Conservation (phyloP, 1,140 invertebrate species). For the Drosophila pachea region DNA sequence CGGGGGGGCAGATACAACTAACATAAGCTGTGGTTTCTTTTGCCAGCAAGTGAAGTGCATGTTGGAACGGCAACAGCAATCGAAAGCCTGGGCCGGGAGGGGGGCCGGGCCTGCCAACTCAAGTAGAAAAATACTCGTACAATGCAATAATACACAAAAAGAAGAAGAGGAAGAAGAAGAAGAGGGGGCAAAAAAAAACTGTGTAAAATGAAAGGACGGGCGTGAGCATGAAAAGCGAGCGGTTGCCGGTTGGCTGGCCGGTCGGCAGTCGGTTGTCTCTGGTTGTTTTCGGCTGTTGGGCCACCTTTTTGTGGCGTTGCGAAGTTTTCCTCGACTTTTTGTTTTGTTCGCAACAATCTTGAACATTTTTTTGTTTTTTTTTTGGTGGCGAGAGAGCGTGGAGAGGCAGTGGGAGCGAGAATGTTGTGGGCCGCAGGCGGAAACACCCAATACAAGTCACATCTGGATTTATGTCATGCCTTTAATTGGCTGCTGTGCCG, state of each 20-base stretch:
- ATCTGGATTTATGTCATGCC: slow-evolving; percentile 79
- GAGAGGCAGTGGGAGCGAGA: slow-evolving; percentile 46
- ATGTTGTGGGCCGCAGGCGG: slow-evolving; percentile 75
- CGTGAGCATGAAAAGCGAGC: slow-evolving; percentile 70
- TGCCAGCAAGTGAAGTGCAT: slow-evolving; percentile 60
- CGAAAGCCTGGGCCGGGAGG: slow-evolving; percentile 22
- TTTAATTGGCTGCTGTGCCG: slow-evolving; percentile 78
- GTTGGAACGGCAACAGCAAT: slow-evolving; percentile 36
- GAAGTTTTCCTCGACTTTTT: slow-evolving; percentile 57
- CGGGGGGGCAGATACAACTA: slow-evolving; percentile 24
- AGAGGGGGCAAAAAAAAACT: slow-evolving; percentile 46
- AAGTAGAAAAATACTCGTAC: slow-evolving; percentile 75
- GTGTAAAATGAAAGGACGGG: slow-evolving; percentile 70
- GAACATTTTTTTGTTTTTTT: slow-evolving; percentile 73
- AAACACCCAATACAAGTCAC: slow-evolving; percentile 79
- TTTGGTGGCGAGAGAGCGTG: too few relatives aligned
- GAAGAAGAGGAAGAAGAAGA: slow-evolving; percentile 24
- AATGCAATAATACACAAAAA: slow-evolving; percentile 70
- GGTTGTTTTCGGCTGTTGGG: slow-evolving; percentile 12
- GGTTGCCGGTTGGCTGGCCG: slow-evolving; percentile 39
- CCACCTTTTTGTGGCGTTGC: slow-evolving; percentile 24
- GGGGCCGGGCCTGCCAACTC: slow-evolving; percentile 64
- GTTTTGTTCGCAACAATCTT: slow-evolving; percentile 71
- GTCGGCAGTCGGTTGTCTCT: slow-evolving; percentile 35
- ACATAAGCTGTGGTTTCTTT: slow-evolving; percentile 71